These are phyloP conservation scores for Chironomus riparius DNA, from an alignment of 2,888 invertebrate genomes.

Conservation along the genomic window DNA sequence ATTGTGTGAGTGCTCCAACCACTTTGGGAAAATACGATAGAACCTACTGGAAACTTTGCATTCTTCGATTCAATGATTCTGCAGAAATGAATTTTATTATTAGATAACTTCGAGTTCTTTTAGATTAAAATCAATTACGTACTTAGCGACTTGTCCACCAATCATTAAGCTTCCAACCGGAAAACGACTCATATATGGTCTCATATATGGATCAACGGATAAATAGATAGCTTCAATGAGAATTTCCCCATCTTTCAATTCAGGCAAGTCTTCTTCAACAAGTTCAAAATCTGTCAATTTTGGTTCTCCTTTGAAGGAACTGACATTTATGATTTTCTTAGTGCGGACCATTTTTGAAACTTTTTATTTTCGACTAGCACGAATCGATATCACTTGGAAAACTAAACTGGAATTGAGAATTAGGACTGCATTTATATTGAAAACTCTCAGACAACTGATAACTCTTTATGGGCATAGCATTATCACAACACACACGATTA, in stretches of 20 bases:
- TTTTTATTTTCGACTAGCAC: not conserved
- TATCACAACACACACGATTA: too few relatives aligned
- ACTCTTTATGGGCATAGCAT: too few relatives aligned
- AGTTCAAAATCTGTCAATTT: not conserved
- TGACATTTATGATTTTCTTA: conserved; percentile 8
- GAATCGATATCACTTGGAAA: not conserved
- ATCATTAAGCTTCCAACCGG: conserved; percentile 56
- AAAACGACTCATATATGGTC: conserved; percentile 48
- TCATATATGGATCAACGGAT: conserved; percentile 67
- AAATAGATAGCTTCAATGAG: conserved; percentile 48
- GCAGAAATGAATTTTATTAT: not conserved
- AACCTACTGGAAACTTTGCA: conserved; percentile 12
- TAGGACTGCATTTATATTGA: not conserved
- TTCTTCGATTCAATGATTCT: conserved; percentile 22
- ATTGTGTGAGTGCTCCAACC: conserved; percentile 28
- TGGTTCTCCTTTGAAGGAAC: conserved; percentile 19
- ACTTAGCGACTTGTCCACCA: conserved; percentile 58
- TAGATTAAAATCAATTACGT: not conserved
- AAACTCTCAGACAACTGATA: too few relatives aligned
- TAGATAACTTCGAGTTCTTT: not conserved
- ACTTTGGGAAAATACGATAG: conserved; percentile 6
- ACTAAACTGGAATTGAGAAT: not conserved
- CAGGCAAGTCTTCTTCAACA: conserved; percentile 20
- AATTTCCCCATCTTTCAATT: conserved; percentile 20
- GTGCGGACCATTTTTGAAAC: not conserved